These are phyloP conservation scores for Pygathrix nemaeus DNA, from an alignment of 2,113 vertebrate genomes.

Conservation along the genomic window DNA sequence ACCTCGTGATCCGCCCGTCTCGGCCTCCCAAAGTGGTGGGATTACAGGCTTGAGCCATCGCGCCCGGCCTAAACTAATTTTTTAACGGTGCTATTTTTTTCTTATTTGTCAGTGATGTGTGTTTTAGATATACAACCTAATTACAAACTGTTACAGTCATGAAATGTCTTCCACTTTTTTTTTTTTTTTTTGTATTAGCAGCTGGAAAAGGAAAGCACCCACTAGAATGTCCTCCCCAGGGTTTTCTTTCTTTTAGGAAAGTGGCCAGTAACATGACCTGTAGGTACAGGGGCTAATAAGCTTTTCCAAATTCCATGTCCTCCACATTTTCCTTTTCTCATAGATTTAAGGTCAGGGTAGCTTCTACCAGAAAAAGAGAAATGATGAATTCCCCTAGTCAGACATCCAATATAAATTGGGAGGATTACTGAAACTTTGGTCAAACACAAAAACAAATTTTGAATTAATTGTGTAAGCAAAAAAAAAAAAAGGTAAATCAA, in stretches of 20 bases:
- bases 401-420: conserved; percentile 43
- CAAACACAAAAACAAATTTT: conserved; percentile 57
- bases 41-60: no score
- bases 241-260: neutral
- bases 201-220: neutral
- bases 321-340: neutral
- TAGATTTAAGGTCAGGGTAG: neutral
- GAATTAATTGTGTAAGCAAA: conserved; percentile 51
- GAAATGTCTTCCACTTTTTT: neutral
- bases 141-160: neutral
- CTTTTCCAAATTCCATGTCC: neutral
- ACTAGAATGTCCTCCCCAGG: neutral
- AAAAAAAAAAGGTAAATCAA: neutral
- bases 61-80: neutral
- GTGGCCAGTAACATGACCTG: neutral
- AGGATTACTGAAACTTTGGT: neutral
- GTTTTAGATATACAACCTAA: neutral
- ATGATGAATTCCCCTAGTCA: conserved; percentile 27
- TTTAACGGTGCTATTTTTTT: neutral
- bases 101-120: neutral
- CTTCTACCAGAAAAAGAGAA: neutral
- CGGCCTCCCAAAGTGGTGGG: no score
- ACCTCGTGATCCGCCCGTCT: no score
- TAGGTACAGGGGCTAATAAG: neutral
- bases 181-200: neutral